A percentile compares a stretch with the other conserved stretches of the same genome.
These are phyloP conservation scores for Eubasilissa splendida DNA, from an alignment of 2,888 invertebrate species.

Conservation along the genomic window DNA sequence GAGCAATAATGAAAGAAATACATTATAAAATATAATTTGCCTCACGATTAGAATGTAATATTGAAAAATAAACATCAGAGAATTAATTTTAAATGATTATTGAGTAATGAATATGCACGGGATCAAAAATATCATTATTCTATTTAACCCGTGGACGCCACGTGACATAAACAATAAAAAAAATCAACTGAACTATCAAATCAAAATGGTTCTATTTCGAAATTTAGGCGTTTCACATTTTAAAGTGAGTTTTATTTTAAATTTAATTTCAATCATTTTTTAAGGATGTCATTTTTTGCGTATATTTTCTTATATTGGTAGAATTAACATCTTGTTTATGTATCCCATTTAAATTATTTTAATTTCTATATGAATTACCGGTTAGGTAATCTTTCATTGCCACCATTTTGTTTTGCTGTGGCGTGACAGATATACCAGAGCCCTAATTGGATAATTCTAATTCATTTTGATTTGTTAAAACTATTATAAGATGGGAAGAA, in stretches of 20 bases:
- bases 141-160: no score
- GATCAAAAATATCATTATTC: no score
- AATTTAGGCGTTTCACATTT: no score
- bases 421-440: constrained; percentile 55
- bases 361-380: constrained; percentile 48
- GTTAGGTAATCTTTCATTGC: constrained; percentile 55
- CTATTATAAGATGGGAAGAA: no score
- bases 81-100: not conserved
- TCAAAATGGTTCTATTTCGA: no score
- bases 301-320: not conserved
- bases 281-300: no score
- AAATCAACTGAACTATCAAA: no score
- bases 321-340: not conserved
- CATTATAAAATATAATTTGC: not conserved
- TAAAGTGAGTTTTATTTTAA: no score
- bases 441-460: constrained; percentile 56
- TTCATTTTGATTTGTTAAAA: no score
- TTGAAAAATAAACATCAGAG: not conserved
- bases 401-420: constrained; percentile 34
- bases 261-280: no score
- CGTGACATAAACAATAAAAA: no score
- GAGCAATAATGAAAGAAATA: not conserved
- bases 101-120: not conserved
- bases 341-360: constrained; percentile 13
- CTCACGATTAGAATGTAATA: not conserved